Evolutionary conservation across 2,797 vertebrate species (phyloP).

Genomic region (Gymnoscopelus microlampas): DNA sequence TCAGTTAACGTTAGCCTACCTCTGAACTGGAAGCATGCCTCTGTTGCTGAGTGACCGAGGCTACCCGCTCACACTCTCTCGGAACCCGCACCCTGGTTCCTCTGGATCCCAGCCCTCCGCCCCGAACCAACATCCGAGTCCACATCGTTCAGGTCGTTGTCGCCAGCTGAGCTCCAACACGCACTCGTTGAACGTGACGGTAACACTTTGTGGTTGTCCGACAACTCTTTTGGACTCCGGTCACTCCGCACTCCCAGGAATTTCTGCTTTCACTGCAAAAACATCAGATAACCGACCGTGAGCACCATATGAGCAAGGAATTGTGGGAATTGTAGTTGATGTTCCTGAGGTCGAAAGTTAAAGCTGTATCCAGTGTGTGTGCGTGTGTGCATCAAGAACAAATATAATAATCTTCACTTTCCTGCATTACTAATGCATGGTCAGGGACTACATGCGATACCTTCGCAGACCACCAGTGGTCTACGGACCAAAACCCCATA

Average conservation of each 20-base stretch:
- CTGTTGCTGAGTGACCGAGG: conserved; percentile 46
- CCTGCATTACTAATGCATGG: too few relatives aligned
- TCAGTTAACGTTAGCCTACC: conserved; percentile 52
- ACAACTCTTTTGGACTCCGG: conserved; percentile 51
- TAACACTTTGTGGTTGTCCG: conserved; percentile 4
- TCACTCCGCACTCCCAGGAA: conserved; percentile 45
- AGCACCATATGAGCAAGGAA: conserved; percentile 23
- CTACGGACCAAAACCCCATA: too few relatives aligned
- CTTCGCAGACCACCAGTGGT: too few relatives aligned
- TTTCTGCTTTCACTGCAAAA: conserved; percentile 52
- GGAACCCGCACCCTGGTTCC: conserved; percentile 56
- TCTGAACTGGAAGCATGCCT: conserved; percentile 68
- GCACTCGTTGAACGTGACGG: background rate
- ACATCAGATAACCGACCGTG: conserved; percentile 31
- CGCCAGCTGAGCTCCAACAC: conserved; percentile 22
- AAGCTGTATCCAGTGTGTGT: too few relatives aligned
- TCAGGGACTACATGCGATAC: too few relatives aligned
- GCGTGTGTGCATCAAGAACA: too few relatives aligned
- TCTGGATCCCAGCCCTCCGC: conserved; percentile 24
- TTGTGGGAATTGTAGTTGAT: conserved; percentile 79
- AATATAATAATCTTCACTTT: too few relatives aligned
- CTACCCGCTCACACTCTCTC: conserved; percentile 50
- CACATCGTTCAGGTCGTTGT: conserved; percentile 66
- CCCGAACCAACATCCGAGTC: conserved; percentile 54
- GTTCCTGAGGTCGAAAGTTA: too few relatives aligned